phyloP scores from a whole-genome alignment of 2,888 invertebrate species.

The Polydesmus complanatus region DNA sequence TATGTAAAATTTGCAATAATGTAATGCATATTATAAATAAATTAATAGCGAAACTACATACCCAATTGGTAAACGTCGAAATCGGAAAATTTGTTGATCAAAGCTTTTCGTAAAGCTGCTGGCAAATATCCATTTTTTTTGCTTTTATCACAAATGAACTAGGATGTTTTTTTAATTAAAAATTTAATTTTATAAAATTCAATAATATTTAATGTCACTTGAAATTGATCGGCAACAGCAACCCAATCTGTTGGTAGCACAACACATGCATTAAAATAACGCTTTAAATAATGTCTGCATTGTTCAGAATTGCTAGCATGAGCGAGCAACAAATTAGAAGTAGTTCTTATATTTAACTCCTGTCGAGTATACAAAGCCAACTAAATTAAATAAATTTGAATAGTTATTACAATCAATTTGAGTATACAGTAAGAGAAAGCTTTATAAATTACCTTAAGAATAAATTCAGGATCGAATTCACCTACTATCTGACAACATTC shows the following conservation, averaged over 20 bases:
- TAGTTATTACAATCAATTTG: constrained; percentile 5
- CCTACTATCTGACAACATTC: constrained; percentile 20
- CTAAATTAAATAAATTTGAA: constrained; percentile 24
- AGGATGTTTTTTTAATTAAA: background rate
- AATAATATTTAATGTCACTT: constrained; percentile 31
- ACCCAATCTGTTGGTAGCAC: constrained; percentile 38
- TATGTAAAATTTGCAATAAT: constrained; percentile 13
- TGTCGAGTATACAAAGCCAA: constrained; percentile 35
- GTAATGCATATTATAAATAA: constrained; percentile 1
- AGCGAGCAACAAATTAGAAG: constrained; percentile 35
- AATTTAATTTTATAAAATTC: constrained; percentile 28
- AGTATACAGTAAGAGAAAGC: background rate
- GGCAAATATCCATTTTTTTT: constrained; percentile 1
- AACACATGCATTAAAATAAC: constrained; percentile 32
- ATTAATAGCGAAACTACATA: constrained; percentile 4
- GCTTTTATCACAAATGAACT: constrained; percentile 2
- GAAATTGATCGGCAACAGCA: constrained; percentile 35
- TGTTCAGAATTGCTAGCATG: constrained; percentile 27
- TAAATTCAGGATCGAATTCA: constrained; percentile 33
- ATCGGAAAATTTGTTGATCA: constrained; percentile 28
- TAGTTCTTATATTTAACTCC: constrained; percentile 34
- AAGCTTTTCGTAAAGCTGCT: constrained; percentile 25
- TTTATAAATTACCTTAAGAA: constrained; percentile 30
- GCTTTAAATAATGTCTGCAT: constrained; percentile 32
- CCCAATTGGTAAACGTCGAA: constrained; percentile 14